Conservation (phyloP, 2,797 vertebrate species). For the Triplophysa bombifrons region DNA sequence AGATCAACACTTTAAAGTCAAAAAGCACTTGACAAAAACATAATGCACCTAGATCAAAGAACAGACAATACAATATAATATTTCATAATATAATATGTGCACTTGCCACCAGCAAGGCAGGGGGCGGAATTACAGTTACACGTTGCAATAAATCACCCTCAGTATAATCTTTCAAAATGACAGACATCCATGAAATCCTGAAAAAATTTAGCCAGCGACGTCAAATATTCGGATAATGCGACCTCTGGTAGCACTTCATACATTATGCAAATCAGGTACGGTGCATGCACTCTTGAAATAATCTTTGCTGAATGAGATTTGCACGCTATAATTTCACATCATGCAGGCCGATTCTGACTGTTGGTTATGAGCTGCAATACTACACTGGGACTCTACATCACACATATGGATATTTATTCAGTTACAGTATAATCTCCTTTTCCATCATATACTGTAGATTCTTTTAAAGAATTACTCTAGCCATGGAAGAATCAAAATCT, state of each 20-base stretch:
- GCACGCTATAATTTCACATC: neutral
- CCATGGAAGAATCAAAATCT: neutral
- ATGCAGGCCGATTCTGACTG: neutral
- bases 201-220: neutral
- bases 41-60: neutral
- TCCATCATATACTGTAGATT: neutral
- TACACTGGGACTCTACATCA: neutral
- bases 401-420: neutral
- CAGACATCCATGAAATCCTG: too few relatives aligned
- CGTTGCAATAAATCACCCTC: neutral
- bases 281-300: neutral
- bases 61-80: neutral
- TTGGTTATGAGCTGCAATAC: neutral
- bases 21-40: too few relatives aligned
- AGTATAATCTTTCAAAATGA: neutral
- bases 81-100: too few relatives aligned
- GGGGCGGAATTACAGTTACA: neutral
- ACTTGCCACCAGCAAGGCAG: neutral
- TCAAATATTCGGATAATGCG: neutral
- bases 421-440: neutral
- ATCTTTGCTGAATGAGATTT: neutral
- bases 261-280: too few relatives aligned
- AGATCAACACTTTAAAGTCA: too few relatives aligned
- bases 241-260: neutral
- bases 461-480: neutral